Evolutionary conservation across 2,888 invertebrate genomes (phyloP).

Genomic region (Itoplectis maculator): DNA sequence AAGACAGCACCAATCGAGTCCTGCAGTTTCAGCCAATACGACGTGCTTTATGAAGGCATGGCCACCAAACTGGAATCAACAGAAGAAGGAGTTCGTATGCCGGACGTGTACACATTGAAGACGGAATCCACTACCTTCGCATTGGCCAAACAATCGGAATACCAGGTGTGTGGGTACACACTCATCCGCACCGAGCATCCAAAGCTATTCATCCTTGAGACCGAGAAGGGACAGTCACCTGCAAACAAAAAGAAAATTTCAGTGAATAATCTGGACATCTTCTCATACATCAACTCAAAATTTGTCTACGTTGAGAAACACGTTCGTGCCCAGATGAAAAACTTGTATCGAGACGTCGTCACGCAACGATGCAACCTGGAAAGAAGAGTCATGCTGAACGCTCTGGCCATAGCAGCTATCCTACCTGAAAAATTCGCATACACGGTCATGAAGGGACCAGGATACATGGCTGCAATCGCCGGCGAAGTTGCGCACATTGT

Average conservation of each 20-base stretch:
- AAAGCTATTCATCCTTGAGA: conserved; percentile 53
- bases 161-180: conserved; percentile 49
- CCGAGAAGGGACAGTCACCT: background rate
- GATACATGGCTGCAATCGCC: conserved; percentile 70
- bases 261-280: conserved; percentile 41
- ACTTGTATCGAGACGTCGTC: conserved; percentile 67
- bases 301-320: conserved; percentile 70
- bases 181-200: conserved; percentile 60
- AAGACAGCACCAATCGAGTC: conserved; percentile 27
- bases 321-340: conserved; percentile 65
- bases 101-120: conserved; percentile 37
- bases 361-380: conserved; percentile 70
- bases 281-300: conserved; percentile 36
- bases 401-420: conserved; percentile 68
- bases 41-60: conserved; percentile 48
- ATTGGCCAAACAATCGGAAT: conserved; percentile 27
- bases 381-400: conserved; percentile 70
- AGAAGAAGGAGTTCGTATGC: conserved; percentile 3
- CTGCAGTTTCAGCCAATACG: conserved; percentile 46
- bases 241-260: conserved; percentile 2
- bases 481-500: conserved; percentile 73
- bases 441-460: conserved; percentile 69
- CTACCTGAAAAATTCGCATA: conserved; percentile 72
- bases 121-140: conserved; percentile 54
- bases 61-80: conserved; percentile 17